Evolutionary conservation across 2,113 vertebrate species (phyloP), one percentile per base, ranked within the genome.

Genomic region (Hydrochoerus hydrochaeris): DNA sequence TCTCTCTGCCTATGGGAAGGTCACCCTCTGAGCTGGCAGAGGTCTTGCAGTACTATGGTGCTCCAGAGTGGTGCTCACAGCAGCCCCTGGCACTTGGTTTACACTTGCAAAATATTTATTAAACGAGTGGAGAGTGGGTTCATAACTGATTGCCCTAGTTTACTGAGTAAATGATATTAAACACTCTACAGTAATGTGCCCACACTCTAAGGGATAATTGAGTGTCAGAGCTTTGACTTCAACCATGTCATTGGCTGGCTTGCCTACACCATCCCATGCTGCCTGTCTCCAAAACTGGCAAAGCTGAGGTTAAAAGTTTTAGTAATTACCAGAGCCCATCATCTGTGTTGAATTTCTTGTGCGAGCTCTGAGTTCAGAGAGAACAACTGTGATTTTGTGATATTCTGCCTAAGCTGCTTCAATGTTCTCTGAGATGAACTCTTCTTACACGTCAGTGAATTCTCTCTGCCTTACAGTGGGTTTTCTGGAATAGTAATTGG

Each of bases 301-400:
- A 60, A 30, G 3, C 20, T 91, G 38, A 54, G n/a, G 88, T 52
- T 26, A 85, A 44, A 83, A 3, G 4, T 32, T 71, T 22, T 26
- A 12, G 5, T 4, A 57, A 1, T 26, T 58, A n/a, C 32, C 19
- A 19, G 57, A 85, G 58, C 16, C 65, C 54, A 10, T 78, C 30
- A 75, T 57, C 22, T 52, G 35, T 41, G 71, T 60, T 28, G 16
- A 65, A 62, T 83, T 82, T 81, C 46, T 67, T 46, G 38, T 24
- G 16, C 87, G n/a, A 75, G 38, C n/a, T 82, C 35, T 85, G 38
- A 84, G 17, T 93, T 90, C 75, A 44, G 54, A 89, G 80, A n/a
- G 52, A 46, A 54, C 35, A 4, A 12, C 26, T 35, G 0, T 58
- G 41, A 62, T 54, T 49, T 14, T 46, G 17, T 14, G 12, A 5